Conservation (phyloP, 2,113 vertebrate genomes). For the Eonycteris spelaea region DNA sequence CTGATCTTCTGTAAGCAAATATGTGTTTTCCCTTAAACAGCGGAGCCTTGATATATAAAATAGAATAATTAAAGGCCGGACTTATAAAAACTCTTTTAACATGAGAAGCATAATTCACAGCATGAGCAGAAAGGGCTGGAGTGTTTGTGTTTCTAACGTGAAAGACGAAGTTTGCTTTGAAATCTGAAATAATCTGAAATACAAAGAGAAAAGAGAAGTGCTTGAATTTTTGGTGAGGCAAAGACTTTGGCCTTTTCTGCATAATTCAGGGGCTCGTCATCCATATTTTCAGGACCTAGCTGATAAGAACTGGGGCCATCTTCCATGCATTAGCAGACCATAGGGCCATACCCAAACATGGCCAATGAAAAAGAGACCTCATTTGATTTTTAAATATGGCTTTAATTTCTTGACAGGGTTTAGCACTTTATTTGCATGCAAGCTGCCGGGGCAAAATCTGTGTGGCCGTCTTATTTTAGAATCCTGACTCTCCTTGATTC, state of each 20-base stretch:
- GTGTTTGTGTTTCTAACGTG: conserved; percentile 42
- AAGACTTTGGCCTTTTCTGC: background rate
- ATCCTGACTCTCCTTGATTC: background rate
- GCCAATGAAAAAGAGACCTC: conserved; percentile 30
- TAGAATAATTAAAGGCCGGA: conserved; percentile 39
- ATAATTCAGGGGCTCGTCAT: background rate
- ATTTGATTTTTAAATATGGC: conserved; percentile 55
- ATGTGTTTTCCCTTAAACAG: conserved; percentile 1
- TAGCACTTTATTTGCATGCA: background rate
- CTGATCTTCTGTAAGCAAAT: conserved; percentile 23
- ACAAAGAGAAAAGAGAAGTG: background rate
- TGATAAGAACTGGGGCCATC: background rate
- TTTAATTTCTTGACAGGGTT: conserved; percentile 28
- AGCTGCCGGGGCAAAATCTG: background rate
- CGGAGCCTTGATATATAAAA: conserved; percentile 12
- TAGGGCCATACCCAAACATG: background rate
- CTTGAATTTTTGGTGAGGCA: background rate
- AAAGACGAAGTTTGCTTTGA: conserved; percentile 54
- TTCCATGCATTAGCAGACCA: background rate
- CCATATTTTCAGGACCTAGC: background rate
- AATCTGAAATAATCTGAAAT: conserved; percentile 47
- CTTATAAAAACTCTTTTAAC: conserved; percentile 29
- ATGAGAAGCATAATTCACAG: conserved; percentile 23
- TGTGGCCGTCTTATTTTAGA: background rate
- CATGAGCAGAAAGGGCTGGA: background rate